Conservation (phyloP, 1,140 invertebrate genomes). For the Musca domestica region DNA sequence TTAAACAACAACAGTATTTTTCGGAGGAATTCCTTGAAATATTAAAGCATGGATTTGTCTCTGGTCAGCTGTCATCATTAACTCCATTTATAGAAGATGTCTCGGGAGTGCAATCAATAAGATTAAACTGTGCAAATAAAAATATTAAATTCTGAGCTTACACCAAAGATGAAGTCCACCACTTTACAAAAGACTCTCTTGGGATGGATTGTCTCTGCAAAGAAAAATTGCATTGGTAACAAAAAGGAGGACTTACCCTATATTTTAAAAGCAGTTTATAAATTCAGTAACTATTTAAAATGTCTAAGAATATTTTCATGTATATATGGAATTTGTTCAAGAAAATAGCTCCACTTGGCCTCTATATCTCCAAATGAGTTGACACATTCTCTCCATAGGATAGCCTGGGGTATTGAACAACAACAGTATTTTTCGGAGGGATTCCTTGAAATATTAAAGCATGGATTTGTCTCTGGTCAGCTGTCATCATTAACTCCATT, state of each 20-base stretch:
- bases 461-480: no score
- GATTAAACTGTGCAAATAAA: background rate
- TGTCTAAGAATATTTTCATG: no score
- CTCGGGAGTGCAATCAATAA: background rate
- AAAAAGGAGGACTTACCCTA: background rate
- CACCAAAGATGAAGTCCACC: no score
- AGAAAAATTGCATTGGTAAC: background rate
- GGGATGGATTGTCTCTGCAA: no score
- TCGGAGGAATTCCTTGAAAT: no score
- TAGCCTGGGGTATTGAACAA: background rate
- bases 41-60: no score
- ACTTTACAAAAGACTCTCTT: no score
- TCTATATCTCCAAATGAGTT: background rate
- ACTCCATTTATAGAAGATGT: constrained; percentile 11
- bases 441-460: no score
- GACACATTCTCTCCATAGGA: background rate
- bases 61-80: no score
- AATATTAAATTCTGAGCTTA: no score
- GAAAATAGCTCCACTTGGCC: background rate
- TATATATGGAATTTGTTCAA: no score
- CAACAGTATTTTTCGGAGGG: background rate
- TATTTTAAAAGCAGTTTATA: background rate
- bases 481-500: constrained; percentile 19
- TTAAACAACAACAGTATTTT: background rate
- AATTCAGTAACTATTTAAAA: no score